Evolutionary conservation across 2,113 vertebrate species (phyloP), one percentile per base, ranked within the genome.

Genomic region (Syrmaticus mikado): DNA sequence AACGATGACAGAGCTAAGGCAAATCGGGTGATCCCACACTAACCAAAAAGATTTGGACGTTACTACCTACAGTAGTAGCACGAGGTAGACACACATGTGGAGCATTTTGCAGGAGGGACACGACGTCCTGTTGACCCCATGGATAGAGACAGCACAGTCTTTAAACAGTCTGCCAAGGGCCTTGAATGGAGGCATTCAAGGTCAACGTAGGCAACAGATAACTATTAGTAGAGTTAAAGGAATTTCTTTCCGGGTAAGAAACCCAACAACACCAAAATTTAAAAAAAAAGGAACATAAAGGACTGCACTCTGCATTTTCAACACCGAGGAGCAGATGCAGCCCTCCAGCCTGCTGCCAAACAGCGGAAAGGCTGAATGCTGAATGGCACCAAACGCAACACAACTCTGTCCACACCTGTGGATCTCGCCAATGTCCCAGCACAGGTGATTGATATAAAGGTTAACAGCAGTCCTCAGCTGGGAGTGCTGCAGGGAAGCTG

Each of bases 31-130:
- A 95, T 70, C 84, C 81, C 94, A 97, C 66, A 72, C 60, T 65
- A 82, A 90, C 30, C 55, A 68, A 86, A 87, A 65, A 15, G 73
- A 89, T 94, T 91, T 93, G 97, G 93, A 91, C 48, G 24, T 97
- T 96, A 95, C 97, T 96, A 95, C 94, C 95, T 96, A 97, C 32
- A 92, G 87, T 95, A 97, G 95, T 94, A 97, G 96, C 84, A 97
- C 98, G 99, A 99, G 99, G 99, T 99, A 99, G 98, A 98, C 97
- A 97, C 91, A 98, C 95, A 97, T 74, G 91, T 97, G 96, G 98
- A 97, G 97, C 50, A 81, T 95, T 94, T 87, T 96, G 96, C 96
- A 96, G 97, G 88, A 93, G 95, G 97, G 95, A 95, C 91, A 96
- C 20, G 71, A 97, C 84, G 91, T 82, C 94, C 96, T 95, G 22